A percentile compares a stretch with the other conserved stretches of the same genome.
Evolutionary conservation across 2,113 vertebrate species (phyloP).

Genomic region (Cepphus grylle): DNA sequence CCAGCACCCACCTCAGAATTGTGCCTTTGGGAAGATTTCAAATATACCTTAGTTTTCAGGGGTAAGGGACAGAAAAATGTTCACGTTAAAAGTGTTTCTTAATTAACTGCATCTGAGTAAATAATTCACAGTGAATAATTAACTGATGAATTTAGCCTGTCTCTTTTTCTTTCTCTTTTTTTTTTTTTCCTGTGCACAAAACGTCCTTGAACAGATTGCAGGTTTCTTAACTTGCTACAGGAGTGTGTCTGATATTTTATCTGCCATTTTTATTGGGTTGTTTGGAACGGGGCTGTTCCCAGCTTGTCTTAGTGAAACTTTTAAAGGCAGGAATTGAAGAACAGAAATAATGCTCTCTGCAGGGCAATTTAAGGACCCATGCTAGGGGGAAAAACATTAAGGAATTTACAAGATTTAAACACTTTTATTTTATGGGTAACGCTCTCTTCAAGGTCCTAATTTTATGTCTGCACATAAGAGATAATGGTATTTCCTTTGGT

Average conservation of each 20-base stretch:
- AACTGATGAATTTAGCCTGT: not conserved
- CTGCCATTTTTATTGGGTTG: conserved; percentile 46
- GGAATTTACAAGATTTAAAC: not conserved
- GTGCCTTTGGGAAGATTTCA: not conserved
- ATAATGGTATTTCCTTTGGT: not conserved
- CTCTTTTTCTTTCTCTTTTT: not conserved
- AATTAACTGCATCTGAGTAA: conserved; percentile 53
- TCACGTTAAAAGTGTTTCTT: not conserved
- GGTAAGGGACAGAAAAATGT: not conserved
- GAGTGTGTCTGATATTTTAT: conserved; percentile 9
- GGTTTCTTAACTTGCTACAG: conserved; percentile 37
- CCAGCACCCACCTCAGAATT: not conserved
- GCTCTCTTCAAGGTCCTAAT: not conserved
- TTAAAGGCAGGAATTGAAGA: not conserved
- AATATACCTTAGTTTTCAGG: not conserved
- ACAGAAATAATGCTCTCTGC: conserved; percentile 3
- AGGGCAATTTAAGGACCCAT: not conserved
- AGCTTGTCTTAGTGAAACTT: not conserved
- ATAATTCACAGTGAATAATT: conserved; percentile 60
- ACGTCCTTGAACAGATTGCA: conserved; percentile 28
- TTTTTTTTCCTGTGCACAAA: not conserved
- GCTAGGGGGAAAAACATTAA: not conserved
- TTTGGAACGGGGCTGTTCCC: not conserved
- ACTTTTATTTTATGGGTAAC: not conserved
- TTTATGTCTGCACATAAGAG: not conserved